A percentile compares a stretch with the other conserved stretches of the same genome.
Conservation (phyloP, 2,113 vertebrate species). For the Ursus arctos region DNA sequence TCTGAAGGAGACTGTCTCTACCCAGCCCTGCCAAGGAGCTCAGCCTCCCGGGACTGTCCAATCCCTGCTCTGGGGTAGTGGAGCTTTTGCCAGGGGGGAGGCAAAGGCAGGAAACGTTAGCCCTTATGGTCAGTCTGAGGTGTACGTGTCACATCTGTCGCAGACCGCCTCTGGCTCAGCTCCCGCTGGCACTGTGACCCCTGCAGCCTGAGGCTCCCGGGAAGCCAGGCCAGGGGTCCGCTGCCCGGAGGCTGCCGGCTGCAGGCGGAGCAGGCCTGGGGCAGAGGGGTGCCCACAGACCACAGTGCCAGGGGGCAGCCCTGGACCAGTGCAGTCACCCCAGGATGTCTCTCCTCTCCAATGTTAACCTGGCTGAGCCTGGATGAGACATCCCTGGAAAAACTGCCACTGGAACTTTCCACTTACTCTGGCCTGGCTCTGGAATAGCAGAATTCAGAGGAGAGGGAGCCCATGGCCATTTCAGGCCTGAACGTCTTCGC, state of each 20-base stretch:
- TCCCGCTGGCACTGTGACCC: background rate
- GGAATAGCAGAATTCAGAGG: background rate
- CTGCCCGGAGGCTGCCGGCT: background rate
- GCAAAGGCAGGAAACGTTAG: background rate
- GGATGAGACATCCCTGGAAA: constrained; percentile 21
- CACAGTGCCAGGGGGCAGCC: background rate
- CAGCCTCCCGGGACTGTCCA: background rate
- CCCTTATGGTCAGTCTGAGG: background rate
- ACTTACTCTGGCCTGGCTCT: background rate
- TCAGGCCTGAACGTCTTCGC: background rate
- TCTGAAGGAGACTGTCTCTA: background rate
- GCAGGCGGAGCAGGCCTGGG: background rate
- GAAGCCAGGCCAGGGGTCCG: background rate
- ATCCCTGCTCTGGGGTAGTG: background rate
- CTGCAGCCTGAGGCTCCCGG: background rate
- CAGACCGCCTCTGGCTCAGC: background rate
- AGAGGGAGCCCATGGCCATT: background rate
- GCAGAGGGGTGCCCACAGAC: background rate
- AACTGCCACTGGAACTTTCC: constrained; percentile 60
- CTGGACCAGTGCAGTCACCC: background rate
- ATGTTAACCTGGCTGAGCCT: background rate
- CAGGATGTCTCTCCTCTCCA: background rate
- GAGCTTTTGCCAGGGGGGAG: background rate
- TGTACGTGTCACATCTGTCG: background rate
- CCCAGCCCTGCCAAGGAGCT: background rate